These are phyloP conservation scores for Epinephelus coioides DNA, from an alignment of 2,797 vertebrate genomes.

Conservation along the genomic window DNA sequence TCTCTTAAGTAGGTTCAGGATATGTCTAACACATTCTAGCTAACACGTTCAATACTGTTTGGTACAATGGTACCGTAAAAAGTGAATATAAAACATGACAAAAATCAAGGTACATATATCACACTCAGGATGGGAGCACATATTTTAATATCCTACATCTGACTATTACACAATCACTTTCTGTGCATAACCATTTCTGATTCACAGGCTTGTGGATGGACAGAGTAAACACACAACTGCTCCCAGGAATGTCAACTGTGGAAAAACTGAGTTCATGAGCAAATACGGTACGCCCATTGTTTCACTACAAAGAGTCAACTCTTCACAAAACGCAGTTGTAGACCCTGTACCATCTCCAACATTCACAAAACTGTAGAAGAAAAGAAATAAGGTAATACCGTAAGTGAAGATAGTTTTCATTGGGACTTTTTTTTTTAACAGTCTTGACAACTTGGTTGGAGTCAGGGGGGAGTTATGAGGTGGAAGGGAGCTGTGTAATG, in stretches of 20 bases:
- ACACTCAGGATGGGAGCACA: conserved; percentile 7
- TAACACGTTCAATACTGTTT: conserved; percentile 40
- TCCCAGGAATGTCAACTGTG: conserved; percentile 68
- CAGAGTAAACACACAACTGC: conserved; percentile 66
- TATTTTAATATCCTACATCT: conserved; percentile 35
- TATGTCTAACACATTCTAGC: conserved; percentile 12
- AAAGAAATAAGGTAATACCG: conserved; percentile 64
- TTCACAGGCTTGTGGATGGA: conserved; percentile 44
- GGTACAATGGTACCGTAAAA: conserved; percentile 13
- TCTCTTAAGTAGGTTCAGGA: conserved; percentile 11
- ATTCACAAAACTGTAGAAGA: conserved; percentile 42
- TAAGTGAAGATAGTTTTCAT: conserved; percentile 69
- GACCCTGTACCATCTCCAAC: conserved; percentile 24
- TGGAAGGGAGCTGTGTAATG: conserved; percentile 55
- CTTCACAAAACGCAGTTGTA: conserved; percentile 55
- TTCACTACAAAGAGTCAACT: conserved; percentile 42
- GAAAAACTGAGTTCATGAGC: conserved; percentile 67
- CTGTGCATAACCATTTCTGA: conserved; percentile 34
- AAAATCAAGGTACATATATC: conserved; percentile 5
- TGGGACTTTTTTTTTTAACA: conserved; percentile 52
- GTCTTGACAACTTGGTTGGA: conserved; percentile 59
- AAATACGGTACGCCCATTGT: conserved; percentile 46
- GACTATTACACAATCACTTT: conserved; percentile 42
- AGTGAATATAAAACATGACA: conserved; percentile 23
- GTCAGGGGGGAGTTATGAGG: conserved; percentile 50